phyloP scores from a whole-genome alignment of 2,797 vertebrate species.

The Darevskia nairensis region DNA sequence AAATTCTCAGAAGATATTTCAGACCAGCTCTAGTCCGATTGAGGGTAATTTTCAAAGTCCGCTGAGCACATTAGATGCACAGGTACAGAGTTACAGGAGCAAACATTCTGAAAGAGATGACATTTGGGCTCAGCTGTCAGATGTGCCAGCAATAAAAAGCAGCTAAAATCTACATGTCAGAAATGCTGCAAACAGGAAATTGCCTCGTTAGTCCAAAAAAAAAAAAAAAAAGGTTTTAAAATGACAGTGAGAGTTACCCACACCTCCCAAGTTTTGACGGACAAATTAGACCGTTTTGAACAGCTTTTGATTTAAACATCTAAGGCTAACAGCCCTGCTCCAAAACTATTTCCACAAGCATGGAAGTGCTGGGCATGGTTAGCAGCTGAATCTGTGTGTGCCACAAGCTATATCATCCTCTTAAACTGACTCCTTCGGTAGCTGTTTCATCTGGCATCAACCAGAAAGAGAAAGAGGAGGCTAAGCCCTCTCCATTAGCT shows the following conservation, averaged over 20 bases:
- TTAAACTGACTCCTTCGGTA: neutral
- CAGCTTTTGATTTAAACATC: neutral
- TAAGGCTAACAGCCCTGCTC: neutral
- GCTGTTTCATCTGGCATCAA: neutral
- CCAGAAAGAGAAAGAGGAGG: neutral
- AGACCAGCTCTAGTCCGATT: neutral
- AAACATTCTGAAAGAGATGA: neutral
- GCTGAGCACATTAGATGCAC: neutral
- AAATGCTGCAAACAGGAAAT: slow-evolving; percentile 15
- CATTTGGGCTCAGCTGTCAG: neutral
- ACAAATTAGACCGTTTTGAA: neutral
- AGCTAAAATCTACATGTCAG: neutral
- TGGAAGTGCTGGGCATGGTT: neutral
- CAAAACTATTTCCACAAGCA: neutral
- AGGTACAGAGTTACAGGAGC: neutral
- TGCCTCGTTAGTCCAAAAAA: slow-evolving; percentile 1
- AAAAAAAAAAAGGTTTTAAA: neutral
- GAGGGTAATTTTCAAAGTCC: neutral
- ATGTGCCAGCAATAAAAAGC: neutral
- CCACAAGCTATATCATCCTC: neutral
- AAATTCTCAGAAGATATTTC: neutral
- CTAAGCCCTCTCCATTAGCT: too few species aligned
- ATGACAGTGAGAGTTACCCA: neutral
- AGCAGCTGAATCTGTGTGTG: neutral
- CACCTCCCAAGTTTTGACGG: neutral